Evolutionary conservation across 2,797 vertebrate species (phyloP).

Genomic region (Hybognathus amarus): DNA sequence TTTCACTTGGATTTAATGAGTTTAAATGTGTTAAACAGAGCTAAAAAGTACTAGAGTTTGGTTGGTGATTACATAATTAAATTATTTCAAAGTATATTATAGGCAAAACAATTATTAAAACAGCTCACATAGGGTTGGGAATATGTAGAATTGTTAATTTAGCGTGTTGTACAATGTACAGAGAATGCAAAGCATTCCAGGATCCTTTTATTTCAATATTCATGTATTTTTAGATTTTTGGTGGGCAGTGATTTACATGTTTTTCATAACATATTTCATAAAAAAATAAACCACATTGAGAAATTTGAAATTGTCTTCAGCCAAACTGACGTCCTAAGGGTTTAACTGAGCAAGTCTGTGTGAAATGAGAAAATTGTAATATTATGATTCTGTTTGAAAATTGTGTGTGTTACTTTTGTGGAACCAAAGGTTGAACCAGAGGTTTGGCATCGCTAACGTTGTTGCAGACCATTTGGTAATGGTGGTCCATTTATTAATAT

Average conservation of each 20-base stretch:
- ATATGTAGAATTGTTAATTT: not conserved
- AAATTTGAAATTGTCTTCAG: not conserved
- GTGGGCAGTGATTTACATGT: not conserved
- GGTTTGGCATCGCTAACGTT: not conserved
- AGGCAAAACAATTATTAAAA: not conserved
- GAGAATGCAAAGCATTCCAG: not conserved
- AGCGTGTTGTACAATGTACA: not conserved
- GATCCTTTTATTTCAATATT: not conserved
- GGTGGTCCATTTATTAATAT: not conserved
- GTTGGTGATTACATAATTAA: not conserved
- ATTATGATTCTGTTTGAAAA: not conserved
- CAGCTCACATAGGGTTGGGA: not conserved
- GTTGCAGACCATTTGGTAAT: not conserved
- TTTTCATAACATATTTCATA: not conserved
- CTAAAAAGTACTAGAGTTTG: not conserved
- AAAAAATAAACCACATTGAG: not conserved
- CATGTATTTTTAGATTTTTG: not conserved
- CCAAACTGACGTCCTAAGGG: not conserved
- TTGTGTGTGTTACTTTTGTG: not conserved
- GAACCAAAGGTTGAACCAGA: not conserved
- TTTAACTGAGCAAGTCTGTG: not conserved
- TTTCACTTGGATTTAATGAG: too few species aligned
- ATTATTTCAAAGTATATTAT: not conserved
- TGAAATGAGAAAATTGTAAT: not conserved
- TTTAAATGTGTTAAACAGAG: not conserved